Percentiles rank a stretch among this genome's conserved stretches.
Evolutionary conservation across 2,888 invertebrate genomes (phyloP).

Genomic region (Drosophila nr. medialis): DNA sequence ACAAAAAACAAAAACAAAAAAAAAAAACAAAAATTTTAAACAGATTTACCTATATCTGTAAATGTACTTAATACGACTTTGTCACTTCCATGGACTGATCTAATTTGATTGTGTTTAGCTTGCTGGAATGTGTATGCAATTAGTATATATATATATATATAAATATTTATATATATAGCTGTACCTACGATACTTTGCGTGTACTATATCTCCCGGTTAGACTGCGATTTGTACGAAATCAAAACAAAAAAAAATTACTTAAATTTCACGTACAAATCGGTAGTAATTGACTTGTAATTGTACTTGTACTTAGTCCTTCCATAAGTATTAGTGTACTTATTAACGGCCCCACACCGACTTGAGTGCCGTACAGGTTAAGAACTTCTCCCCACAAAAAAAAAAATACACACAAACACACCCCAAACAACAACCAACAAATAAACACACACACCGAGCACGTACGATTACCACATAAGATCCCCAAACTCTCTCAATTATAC

Average conservation of each 20-base stretch:
- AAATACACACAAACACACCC: not conserved
- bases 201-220: constrained; percentile 42
- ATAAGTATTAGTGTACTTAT: constrained; percentile 12
- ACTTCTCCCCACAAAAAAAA: not conserved
- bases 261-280: constrained; percentile 53
- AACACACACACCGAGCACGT: constrained; percentile 43
- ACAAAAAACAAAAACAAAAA: constrained; percentile 6
- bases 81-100: constrained; percentile 51
- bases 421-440: too few relatives aligned
- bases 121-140: constrained; percentile 74
- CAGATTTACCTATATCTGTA: constrained; percentile 47
- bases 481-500: constrained; percentile 28
- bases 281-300: constrained; percentile 10
- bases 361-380: constrained; percentile 57
- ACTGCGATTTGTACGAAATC: constrained; percentile 52
- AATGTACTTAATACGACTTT: constrained; percentile 66
- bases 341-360: constrained; percentile 62
- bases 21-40: constrained; percentile 13
- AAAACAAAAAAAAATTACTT: constrained; percentile 42
- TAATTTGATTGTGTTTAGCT: constrained; percentile 53
- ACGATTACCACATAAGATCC: constrained; percentile 4
- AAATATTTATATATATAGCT: constrained; percentile 28
- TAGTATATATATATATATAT: constrained; percentile 35
- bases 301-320: constrained; percentile 35
- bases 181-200: constrained; percentile 45